Conservation (phyloP, 2,888 invertebrate species). For the Acanthococcus lagerstroemiae region DNA sequence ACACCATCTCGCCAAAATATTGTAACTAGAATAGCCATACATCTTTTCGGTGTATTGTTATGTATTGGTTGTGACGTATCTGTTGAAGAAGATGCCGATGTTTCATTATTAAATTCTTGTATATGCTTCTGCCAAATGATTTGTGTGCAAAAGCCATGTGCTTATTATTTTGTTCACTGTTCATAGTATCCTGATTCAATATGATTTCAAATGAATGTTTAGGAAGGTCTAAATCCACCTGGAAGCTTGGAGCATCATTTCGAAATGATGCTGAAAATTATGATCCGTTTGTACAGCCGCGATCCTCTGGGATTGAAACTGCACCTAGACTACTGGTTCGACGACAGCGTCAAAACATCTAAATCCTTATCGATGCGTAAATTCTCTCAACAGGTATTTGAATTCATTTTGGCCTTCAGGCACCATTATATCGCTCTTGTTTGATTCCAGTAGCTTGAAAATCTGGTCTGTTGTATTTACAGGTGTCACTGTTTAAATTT, state of each 20-base stretch:
- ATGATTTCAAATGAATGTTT: constrained; percentile 30
- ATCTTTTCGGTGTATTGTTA: neutral
- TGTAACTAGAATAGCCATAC: no score
- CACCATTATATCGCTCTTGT: neutral
- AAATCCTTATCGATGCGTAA: constrained; percentile 31
- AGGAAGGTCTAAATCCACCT: constrained; percentile 42
- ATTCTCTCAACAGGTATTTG: constrained; percentile 21
- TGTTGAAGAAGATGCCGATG: no score
- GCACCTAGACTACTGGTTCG: constrained; percentile 72
- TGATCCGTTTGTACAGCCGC: constrained; percentile 64
- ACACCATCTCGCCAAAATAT: no score
- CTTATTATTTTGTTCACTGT: neutral
- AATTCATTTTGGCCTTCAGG: neutral
- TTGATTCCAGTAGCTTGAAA: no score
- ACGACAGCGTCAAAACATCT: constrained; percentile 33
- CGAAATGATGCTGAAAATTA: constrained; percentile 67
- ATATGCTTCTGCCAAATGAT: no score
- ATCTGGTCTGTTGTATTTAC: constrained; percentile 38
- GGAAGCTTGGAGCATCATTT: constrained; percentile 59
- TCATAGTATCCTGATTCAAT: neutral
- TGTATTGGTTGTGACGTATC: neutral
- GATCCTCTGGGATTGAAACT: constrained; percentile 61
- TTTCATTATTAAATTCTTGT: no score
- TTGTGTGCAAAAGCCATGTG: neutral
- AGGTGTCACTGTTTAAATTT: constrained; percentile 80